phyloP scores from a whole-genome alignment of 2,113 vertebrate genomes.

The Heptranchias perlo region DNA sequence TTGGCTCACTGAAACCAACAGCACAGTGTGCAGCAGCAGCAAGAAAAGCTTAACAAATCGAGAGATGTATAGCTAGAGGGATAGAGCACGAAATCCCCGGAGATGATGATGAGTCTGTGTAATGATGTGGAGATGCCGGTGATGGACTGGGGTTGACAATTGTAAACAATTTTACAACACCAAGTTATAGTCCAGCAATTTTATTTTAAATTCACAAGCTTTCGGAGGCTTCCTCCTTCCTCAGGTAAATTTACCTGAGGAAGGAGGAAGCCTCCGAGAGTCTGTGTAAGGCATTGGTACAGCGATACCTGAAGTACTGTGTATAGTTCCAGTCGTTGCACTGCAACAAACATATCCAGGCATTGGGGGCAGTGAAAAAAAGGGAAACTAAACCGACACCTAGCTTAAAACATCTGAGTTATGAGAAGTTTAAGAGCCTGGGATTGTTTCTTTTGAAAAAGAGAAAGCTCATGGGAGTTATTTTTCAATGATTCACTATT shows the following conservation, averaged over 20 bases:
- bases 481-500: background rate
- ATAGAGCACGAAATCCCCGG: background rate
- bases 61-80: background rate
- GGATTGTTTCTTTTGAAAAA: background rate
- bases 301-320: background rate
- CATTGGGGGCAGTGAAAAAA: background rate
- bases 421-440: background rate
- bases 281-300: background rate
- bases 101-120: background rate
- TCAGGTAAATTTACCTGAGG: too few species aligned
- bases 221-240: too few species aligned
- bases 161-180: too few species aligned
- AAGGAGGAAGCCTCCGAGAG: too few species aligned
- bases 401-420: background rate
- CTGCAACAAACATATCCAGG: background rate
- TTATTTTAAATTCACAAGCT: too few species aligned
- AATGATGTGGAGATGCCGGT: too few species aligned
- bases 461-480: background rate
- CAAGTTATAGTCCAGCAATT: too few species aligned
- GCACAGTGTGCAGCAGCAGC: background rate
- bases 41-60: background rate
- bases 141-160: too few species aligned
- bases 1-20: background rate
- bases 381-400: background rate
- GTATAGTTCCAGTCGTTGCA: background rate